Evolutionary conservation across 2,113 vertebrate genomes (phyloP).

Genomic region (Neotragus moschatus): DNA sequence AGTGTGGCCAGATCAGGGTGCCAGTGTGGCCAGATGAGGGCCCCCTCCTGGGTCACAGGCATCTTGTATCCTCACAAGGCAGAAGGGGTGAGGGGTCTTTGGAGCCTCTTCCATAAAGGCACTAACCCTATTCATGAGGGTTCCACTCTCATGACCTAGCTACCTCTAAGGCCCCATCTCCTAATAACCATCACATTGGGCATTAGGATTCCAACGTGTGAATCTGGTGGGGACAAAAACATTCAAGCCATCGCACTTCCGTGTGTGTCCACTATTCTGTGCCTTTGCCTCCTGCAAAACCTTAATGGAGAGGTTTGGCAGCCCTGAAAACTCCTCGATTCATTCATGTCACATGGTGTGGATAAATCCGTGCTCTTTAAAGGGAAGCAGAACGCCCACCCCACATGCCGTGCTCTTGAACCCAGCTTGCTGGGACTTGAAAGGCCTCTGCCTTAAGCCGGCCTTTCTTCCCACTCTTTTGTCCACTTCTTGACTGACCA

Average conservation of each 20-base stretch:
- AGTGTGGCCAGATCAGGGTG: neutral
- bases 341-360: neutral
- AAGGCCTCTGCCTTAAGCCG: neutral
- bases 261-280: neutral
- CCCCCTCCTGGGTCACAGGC: neutral
- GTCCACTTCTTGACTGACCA: neutral
- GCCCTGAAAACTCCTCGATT: neutral
- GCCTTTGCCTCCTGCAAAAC: neutral
- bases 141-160: neutral
- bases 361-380: neutral
- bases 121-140: neutral
- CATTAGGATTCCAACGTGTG: neutral
- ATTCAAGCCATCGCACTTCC: neutral
- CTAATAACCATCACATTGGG: neutral
- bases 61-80: too few species aligned
- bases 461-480: conserved; percentile 12
- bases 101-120: neutral
- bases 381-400: neutral
- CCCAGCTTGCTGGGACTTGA: neutral
- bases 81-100: neutral
- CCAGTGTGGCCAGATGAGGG: neutral
- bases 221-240: neutral
- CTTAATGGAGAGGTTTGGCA: neutral
- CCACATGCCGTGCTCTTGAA: neutral
- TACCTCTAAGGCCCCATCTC: neutral